phyloP scores from a whole-genome alignment of 2,113 vertebrate species.

The Oostethus manadensis region DNA sequence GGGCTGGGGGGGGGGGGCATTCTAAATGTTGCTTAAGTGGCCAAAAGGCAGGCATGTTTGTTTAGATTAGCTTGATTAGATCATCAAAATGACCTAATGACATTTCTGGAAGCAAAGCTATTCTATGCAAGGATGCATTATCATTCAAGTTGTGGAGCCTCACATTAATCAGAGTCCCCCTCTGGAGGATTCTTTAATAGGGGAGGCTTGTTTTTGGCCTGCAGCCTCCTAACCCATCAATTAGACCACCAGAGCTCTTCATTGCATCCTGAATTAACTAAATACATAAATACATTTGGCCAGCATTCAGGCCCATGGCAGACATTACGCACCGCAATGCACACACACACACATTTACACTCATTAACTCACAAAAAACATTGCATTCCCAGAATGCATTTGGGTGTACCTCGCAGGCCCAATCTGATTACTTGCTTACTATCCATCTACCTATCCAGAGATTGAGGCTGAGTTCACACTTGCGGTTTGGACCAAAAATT shows the following conservation, averaged over 20 bases:
- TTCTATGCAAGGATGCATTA: conserved; percentile 3
- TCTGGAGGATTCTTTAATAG: conserved; percentile 45
- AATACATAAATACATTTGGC: conserved; percentile 67
- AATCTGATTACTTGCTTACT: conserved; percentile 56
- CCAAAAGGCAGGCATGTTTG: too few relatives aligned
- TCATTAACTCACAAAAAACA: conserved; percentile 48
- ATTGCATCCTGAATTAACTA: conserved; percentile 64
- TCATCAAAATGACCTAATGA: too few relatives aligned
- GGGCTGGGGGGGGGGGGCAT: too few relatives aligned
- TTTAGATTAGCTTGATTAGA: too few relatives aligned
- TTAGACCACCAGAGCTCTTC: conserved; percentile 62
- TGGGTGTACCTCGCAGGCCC: conserved; percentile 23
- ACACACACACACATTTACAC: background rate
- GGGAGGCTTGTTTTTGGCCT: conserved; percentile 44
- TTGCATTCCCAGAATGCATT: conserved; percentile 38
- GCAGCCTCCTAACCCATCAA: conserved; percentile 42
- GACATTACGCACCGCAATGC: conserved; percentile 62
- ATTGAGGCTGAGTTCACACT: too few relatives aligned
- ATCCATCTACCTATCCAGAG: conserved; percentile 4
- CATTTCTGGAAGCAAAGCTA: too few relatives aligned
- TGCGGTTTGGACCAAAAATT: too few relatives aligned
- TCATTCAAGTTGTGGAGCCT: background rate
- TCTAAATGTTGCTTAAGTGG: too few relatives aligned
- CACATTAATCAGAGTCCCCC: conserved; percentile 14
- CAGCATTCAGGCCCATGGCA: conserved; percentile 15